Percentiles rank a stretch among this genome's conserved stretches.
phyloP scores from a whole-genome alignment of 2,888 invertebrate species.

The Mythimna pallens region DNA sequence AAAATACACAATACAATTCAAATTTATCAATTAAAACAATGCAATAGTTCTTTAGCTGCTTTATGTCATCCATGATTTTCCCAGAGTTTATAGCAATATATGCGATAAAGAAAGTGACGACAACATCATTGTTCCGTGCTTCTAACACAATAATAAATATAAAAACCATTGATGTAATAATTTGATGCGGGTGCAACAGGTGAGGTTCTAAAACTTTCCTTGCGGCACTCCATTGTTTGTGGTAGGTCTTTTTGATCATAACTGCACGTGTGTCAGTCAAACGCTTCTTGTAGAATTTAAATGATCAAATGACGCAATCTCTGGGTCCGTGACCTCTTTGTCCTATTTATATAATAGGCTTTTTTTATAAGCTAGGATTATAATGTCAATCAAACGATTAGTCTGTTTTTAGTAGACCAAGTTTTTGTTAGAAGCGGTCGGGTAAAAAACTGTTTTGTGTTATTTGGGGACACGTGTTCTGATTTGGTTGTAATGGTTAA shows the following conservation, averaged over 20 bases:
- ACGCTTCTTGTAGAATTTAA: slow-evolving; percentile 58
- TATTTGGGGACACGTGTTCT: slow-evolving; percentile 50
- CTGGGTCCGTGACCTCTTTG: slow-evolving; percentile 61
- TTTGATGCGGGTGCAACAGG: background rate
- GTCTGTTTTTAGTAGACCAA: slow-evolving; percentile 47
- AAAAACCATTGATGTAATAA: slow-evolving; percentile 7
- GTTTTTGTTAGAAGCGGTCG: slow-evolving; percentile 48
- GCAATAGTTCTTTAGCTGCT: background rate
- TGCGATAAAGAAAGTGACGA: background rate
- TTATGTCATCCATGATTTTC: background rate
- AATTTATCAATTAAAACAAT: no score
- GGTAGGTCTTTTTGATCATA: slow-evolving; percentile 55
- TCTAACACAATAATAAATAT: background rate
- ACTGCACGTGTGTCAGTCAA: slow-evolving; percentile 60
- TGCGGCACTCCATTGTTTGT: slow-evolving; percentile 55
- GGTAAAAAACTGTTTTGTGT: slow-evolving; percentile 46
- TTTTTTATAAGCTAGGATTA: slow-evolving; percentile 58
- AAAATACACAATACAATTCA: no score
- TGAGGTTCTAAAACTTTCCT: slow-evolving; percentile 43
- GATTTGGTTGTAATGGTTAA: slow-evolving; percentile 27
- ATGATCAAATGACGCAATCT: slow-evolving; percentile 57
- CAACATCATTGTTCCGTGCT: background rate
- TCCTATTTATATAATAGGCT: slow-evolving; percentile 59
- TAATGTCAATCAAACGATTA: slow-evolving; percentile 65
- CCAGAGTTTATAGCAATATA: background rate